These are phyloP conservation scores for Arge pagana DNA, from an alignment of 2,888 invertebrate genomes.

Conservation along the genomic window DNA sequence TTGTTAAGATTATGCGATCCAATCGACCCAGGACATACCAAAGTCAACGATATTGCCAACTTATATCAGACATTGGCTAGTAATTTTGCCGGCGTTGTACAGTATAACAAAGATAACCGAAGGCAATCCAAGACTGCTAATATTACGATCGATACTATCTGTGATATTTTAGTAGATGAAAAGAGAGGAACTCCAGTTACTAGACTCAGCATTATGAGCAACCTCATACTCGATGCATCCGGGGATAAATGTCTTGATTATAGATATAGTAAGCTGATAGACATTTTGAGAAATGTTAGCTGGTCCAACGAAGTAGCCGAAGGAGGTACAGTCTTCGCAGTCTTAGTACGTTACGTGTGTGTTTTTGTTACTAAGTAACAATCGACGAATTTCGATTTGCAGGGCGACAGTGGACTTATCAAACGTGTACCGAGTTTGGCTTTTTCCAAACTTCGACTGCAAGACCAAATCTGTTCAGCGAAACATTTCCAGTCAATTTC, in stretches of 20 bases:
- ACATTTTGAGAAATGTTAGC: slow-evolving; percentile 67
- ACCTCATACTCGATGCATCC: slow-evolving; percentile 67
- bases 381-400: background rate
- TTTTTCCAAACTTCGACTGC: slow-evolving; percentile 88
- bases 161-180: slow-evolving; percentile 73
- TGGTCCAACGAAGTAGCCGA: slow-evolving; percentile 70
- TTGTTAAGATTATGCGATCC: slow-evolving; percentile 72
- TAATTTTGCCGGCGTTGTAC: slow-evolving; percentile 89
- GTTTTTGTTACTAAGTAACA: slow-evolving; percentile 9
- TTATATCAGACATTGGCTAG: slow-evolving; percentile 82
- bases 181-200: slow-evolving; percentile 67
- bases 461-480: slow-evolving; percentile 71
- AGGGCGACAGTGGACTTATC: slow-evolving; percentile 91
- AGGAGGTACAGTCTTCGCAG: slow-evolving; percentile 61
- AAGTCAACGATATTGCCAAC: slow-evolving; percentile 72
- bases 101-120: slow-evolving; percentile 93
- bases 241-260: slow-evolving; percentile 82
- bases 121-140: slow-evolving; percentile 65
- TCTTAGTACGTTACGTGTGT: slow-evolving; percentile 39
- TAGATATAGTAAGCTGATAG: slow-evolving; percentile 77
- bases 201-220: slow-evolving; percentile 76
- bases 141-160: slow-evolving; percentile 81
- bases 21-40: slow-evolving; percentile 66
- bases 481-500: slow-evolving; percentile 75
- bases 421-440: slow-evolving; percentile 95